Evolutionary conservation across 23 tunicate genomes (phyloP), one percentile per base, ranked within the genome.

Genomic region (Trididemnum nubilum): DNA sequence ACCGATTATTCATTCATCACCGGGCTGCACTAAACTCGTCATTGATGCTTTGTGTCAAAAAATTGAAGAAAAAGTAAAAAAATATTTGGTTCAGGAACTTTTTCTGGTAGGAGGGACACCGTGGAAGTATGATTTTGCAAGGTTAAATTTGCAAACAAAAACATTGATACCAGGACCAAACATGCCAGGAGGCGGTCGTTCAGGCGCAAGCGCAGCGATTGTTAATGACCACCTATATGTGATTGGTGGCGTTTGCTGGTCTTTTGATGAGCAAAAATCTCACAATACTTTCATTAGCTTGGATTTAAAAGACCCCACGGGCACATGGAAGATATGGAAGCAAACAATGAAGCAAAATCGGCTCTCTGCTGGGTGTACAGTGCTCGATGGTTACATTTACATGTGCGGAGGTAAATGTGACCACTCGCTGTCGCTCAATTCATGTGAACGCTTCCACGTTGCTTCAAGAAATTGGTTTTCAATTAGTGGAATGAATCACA

Each of bases 401-500:
- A 36, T 77, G 44, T 77, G 81, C 54, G 81, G 81, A 15, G 81
- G 81, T 2, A 52, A 54, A 19, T 36, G 36, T 2, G 67, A 77
- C 31, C 22, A 77, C 81, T 24, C 81, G 33, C 24, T 77, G 67
- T 77, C 67, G 81, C 31, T 77, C 25, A 52, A 25, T 23, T 52
- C 81, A 26, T 77, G 81, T 54, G 81, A 77, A 30, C 37, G 66
- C 24, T 77, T 77, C 27, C 27, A 54, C 81, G 25, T 77, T 28
- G 5, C 22, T 19, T 3, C 26, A 4, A 24, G 54, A 57, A 12
- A 18, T 5, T 77, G 81, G 81, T 77, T 27, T 33, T 19, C 51
- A 30, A 77, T 77, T 29, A 9, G 57, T 52, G 66, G 31, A 36
- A 77, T 77, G 81, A 57, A 31, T 21, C 4, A 31, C 22, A 77